Base-by-base conservation (phyloP, 2,113 vertebrate genomes). In the Symphodus melops region DNA sequence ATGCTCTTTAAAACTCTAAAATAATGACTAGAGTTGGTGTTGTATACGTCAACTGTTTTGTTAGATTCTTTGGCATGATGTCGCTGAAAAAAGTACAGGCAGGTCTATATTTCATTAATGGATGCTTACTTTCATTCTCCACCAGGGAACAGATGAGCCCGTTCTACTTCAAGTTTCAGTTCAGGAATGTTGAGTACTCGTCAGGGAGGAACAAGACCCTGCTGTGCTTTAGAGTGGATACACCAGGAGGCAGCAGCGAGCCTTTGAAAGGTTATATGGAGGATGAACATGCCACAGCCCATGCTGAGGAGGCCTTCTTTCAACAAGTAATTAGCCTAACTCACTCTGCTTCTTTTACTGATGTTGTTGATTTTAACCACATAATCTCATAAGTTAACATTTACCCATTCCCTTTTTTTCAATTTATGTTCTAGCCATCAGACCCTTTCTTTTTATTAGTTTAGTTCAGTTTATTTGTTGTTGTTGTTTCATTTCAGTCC, bases 201-300 rank as follows among this genome's bases (percentile, higher is more conserved):
- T 99, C 97, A 0, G 98, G 97, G 52, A 92, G 98, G 78, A 98
- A 98, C 93, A 99, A 99, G 92, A 99, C 97, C 83, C 95, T 99
- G 72, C 94, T 99, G 82, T 99, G 97, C 82, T 99, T 96, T 0
- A 93, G 96, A 75, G 76, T 99, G 0, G 98, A 99, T 79, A 91
- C 87, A 2, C 94, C 94, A 89, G 93, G 92, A 63, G 95, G 79
- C 77, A 72, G 65, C 70, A 75, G 88, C 46, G 96, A 95, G 74
- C 94, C 95, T 16, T 91, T 95, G 3, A 92, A 90, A 57, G 98
- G 98, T 0, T 99, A 97, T 79, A 93, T 99, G 87, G 98, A 99
- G 75, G 98, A 98, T 1, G 98, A 99, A 66, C 97, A 99, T 3
- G 92, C 93, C 0, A 93, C 94, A 0, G 94, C 94, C 5, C 98